Percentiles rank a stretch among this genome's conserved stretches.
These are phyloP conservation scores for Drosophila nannoptera DNA, from an alignment of 1,140 invertebrate species.

Conservation along the genomic window DNA sequence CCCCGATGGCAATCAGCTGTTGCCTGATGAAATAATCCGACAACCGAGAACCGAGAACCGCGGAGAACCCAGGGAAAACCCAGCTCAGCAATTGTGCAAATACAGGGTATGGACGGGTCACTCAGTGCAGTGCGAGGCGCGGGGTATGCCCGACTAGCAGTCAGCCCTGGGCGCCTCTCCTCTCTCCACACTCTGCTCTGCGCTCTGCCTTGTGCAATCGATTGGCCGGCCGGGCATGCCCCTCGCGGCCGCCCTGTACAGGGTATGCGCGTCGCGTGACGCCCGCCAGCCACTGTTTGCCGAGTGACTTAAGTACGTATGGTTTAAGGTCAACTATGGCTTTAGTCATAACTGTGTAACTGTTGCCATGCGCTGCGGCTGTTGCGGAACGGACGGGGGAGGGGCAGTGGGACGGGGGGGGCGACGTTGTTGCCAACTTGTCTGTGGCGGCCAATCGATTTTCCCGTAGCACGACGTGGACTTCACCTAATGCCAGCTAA, in stretches of 20 bases:
- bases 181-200: not conserved
- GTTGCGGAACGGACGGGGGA: too few relatives aligned
- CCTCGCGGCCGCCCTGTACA: not conserved
- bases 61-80: slow-evolving; percentile 13
- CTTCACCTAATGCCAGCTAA: slow-evolving; percentile 32
- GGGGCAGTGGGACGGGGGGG: slow-evolving; percentile 1
- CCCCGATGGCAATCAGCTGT: slow-evolving; percentile 2
- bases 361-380: slow-evolving; percentile 26
- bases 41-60: slow-evolving; percentile 13
- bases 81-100: slow-evolving; percentile 37
- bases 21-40: slow-evolving; percentile 22
- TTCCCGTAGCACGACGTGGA: slow-evolving; percentile 22
- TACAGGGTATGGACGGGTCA: slow-evolving; percentile 20
- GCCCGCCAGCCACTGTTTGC: slow-evolving; percentile 30
- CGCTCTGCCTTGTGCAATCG: not conserved
- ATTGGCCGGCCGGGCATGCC: not conserved
- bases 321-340: slow-evolving; percentile 38
- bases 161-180: too few relatives aligned
- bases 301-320: slow-evolving; percentile 28
- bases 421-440: slow-evolving; percentile 41
- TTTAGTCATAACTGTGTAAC: slow-evolving; percentile 42
- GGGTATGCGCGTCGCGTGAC: slow-evolving; percentile 40
- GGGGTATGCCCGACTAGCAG: not conserved
- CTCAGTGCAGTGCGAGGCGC: not conserved
- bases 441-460: slow-evolving; percentile 43